Percentiles rank a stretch among this genome's conserved stretches.
Evolutionary conservation across 2,113 vertebrate species (phyloP).

Genomic region (Dicentrarchus labrax): DNA sequence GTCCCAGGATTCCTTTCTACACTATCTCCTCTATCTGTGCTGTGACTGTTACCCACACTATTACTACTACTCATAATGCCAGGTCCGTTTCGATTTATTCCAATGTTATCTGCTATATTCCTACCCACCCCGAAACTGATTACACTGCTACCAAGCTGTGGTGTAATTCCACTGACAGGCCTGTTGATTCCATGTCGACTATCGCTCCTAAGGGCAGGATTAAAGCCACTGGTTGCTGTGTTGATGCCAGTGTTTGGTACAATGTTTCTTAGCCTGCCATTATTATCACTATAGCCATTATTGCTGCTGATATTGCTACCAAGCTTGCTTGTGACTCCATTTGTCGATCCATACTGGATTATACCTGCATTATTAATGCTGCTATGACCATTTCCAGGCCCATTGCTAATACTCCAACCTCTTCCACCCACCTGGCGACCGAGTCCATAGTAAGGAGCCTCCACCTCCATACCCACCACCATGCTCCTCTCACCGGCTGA

Average conservation of each 20-base stretch:
- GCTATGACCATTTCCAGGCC: constrained; percentile 1
- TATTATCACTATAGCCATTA: constrained; percentile 28
- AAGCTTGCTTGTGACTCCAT: constrained; percentile 33
- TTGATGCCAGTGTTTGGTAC: constrained; percentile 42
- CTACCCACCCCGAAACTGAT: constrained; percentile 28
- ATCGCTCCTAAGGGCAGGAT: constrained; percentile 54
- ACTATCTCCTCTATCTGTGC: constrained; percentile 28
- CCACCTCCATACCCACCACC: constrained; percentile 84
- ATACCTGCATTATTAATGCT: constrained; percentile 31
- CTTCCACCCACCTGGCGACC: constrained; percentile 29
- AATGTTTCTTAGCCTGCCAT: constrained; percentile 36
- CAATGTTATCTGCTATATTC: constrained; percentile 43
- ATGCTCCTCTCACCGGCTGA: constrained; percentile 86
- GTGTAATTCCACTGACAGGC: constrained; percentile 54
- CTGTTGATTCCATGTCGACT: constrained; percentile 51
- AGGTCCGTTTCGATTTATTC: constrained; percentile 42
- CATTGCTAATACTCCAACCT: constrained; percentile 20
- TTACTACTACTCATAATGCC: constrained; percentile 21
- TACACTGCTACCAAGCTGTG: constrained; percentile 46
- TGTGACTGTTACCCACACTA: constrained; percentile 36
- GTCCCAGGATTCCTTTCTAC: constrained; percentile 38
- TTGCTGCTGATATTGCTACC: constrained; percentile 34
- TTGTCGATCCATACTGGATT: constrained; percentile 33
- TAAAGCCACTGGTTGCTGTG: constrained; percentile 40
- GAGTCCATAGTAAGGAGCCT: constrained; percentile 67